Base-by-base conservation (phyloP, 2,113 vertebrate species). In the Crotalus helleri region DNA sequence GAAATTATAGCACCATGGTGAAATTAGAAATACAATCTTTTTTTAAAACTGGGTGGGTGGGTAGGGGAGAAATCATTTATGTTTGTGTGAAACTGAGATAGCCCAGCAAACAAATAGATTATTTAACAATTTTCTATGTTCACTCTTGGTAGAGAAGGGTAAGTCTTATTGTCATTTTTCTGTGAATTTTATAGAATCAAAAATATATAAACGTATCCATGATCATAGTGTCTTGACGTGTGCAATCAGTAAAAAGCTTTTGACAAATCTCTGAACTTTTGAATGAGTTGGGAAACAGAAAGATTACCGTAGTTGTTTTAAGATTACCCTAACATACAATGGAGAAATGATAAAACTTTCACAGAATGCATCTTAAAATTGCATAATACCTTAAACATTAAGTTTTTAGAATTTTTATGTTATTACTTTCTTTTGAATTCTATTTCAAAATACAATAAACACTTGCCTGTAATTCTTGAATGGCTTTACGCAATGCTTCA, bases 381-480 rank as follows among this genome's bases (percentile, higher is more conserved):
- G 33, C 17, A 81, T 81, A 81, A 81, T 21, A 81, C 2, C 17
- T 81, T 81, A 81, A 81, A 81, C 19, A 33, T 81, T 17, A 39
- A 81, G 74, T 81, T 92, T 87, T 57, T 44, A 59, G 0, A 55
- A 19, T 86, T 46, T 55, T 86, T 88, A 51, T 8, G 87, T 6
- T 92, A 46, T 26, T 89, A 57, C 74, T 59, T 15, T 49, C 90
- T 64, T 44, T 95, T 81, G 74, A 81, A 81, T 91, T 59, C 88
- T 11, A 69, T 92, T 91, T 92, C 64, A 94, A 19, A 93, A n/a
- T 57, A 15, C 39, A 49, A 58, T 94, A 87, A 57, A 94, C 54
- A 95, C 97, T 97, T 96, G 98, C 99, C 98, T 99, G 99, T 95
- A 99, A 92, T 49, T 99, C 99, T 58, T 99, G 98, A 98, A 99